These are phyloP conservation scores for Anarhynchus alexandrinus DNA, from an alignment of 2,113 vertebrate genomes.

Conservation along the genomic window DNA sequence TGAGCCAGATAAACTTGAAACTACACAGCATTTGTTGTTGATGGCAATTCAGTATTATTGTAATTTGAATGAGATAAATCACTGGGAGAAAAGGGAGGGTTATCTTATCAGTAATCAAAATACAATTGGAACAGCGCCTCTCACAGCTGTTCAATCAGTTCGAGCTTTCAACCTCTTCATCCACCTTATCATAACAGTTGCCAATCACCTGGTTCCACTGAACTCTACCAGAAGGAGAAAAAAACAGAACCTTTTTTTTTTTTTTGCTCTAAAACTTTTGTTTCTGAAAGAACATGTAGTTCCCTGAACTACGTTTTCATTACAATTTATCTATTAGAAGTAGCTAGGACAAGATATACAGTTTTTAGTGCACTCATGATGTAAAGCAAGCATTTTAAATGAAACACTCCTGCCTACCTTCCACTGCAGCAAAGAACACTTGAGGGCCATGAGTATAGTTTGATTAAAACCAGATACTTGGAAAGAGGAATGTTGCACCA, in stretches of 20 bases:
- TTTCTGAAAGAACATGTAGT: not conserved
- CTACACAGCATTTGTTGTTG: slow-evolving; percentile 37
- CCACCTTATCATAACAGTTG: slow-evolving; percentile 51
- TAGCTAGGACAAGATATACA: slow-evolving; percentile 29
- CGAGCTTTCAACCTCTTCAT: slow-evolving; percentile 41
- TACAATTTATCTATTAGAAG: not conserved
- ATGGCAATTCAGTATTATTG: slow-evolving; percentile 54
- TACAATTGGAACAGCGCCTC: slow-evolving; percentile 38
- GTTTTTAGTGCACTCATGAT: not conserved
- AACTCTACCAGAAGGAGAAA: not conserved
- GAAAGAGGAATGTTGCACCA: slow-evolving; percentile 39
- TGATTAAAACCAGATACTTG: slow-evolving; percentile 65
- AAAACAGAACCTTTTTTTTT: not conserved
- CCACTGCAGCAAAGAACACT: slow-evolving; percentile 25
- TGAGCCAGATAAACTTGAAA: slow-evolving; percentile 31
- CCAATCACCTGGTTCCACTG: slow-evolving; percentile 38
- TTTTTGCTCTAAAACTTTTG: not conserved
- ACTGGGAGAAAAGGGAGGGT: not conserved
- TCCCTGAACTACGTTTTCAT: not conserved
- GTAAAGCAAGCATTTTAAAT: slow-evolving; percentile 37
- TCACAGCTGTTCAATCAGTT: slow-evolving; percentile 61
- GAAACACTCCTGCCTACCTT: slow-evolving; percentile 51
- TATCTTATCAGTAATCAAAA: slow-evolving; percentile 68
- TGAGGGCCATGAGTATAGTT: not conserved
- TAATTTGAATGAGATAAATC: slow-evolving; percentile 54